Percentiles rank a stretch among this genome's conserved stretches.
phyloP scores from a whole-genome alignment of 1,140 invertebrate species.

The Drosophila kanapiae region DNA sequence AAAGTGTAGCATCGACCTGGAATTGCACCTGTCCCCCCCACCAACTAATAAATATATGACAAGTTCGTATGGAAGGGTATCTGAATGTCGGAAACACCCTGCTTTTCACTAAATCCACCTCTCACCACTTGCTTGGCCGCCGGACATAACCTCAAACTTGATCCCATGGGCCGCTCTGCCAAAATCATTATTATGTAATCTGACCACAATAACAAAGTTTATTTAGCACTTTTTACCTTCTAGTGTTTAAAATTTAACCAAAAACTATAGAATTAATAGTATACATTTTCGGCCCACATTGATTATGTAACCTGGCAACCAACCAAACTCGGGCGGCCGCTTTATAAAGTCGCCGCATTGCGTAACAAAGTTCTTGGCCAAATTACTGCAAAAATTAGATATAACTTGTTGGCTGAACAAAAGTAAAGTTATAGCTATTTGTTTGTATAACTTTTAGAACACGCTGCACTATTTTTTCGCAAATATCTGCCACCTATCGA shows the following conservation, averaged over 20 bases:
- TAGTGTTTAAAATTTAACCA: not conserved
- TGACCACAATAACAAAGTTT: slow-evolving; percentile 1
- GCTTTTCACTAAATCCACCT: slow-evolving; percentile 6
- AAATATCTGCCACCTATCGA: slow-evolving; percentile 19
- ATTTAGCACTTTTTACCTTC: not conserved
- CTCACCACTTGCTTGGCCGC: slow-evolving; percentile 11
- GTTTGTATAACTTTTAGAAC: not conserved
- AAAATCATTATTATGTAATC: slow-evolving; percentile 47
- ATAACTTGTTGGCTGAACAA: not conserved
- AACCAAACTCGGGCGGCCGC: slow-evolving; percentile 24
- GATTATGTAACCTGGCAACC: slow-evolving; percentile 64
- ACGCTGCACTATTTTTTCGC: slow-evolving; percentile 12
- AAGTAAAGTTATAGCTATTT: not conserved
- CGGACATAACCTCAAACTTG: slow-evolving; percentile 48
- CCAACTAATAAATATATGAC: too few species aligned
- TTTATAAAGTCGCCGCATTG: slow-evolving; percentile 55
- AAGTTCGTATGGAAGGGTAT: slow-evolving; percentile 1
- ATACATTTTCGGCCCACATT: not conserved
- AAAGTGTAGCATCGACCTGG: not conserved
- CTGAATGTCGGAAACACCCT: slow-evolving; percentile 2
- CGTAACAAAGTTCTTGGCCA: slow-evolving; percentile 61
- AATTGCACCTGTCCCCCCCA: not conserved
- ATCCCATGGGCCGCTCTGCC: slow-evolving; percentile 11
- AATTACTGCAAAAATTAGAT: not conserved
- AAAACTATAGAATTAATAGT: not conserved